A percentile compares a stretch with the other conserved stretches of the same genome.
These are phyloP conservation scores for Erythrolamprus reginae DNA, from an alignment of 2,113 vertebrate genomes.

Conservation along the genomic window DNA sequence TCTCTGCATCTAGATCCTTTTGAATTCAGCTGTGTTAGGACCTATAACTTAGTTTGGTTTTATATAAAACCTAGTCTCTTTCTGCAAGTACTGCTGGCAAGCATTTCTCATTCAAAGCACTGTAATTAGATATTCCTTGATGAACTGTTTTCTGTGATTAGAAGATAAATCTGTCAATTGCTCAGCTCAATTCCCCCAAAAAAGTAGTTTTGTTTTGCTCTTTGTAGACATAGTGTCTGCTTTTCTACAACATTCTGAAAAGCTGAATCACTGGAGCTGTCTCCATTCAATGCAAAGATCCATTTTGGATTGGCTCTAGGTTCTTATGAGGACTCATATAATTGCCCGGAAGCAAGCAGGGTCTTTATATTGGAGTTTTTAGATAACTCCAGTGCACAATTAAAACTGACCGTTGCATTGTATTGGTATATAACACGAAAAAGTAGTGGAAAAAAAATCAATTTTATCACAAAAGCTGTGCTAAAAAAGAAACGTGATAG, in stretches of 20 bases:
- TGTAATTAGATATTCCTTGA: not conserved
- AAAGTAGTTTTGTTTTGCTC: not conserved
- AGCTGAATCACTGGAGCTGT: not conserved
- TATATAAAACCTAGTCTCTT: not conserved
- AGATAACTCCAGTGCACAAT: not conserved
- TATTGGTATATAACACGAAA: not conserved
- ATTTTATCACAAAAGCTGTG: not conserved
- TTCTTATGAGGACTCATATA: not conserved
- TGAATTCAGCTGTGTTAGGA: not conserved
- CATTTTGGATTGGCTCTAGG: not conserved
- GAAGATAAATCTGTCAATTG: not conserved
- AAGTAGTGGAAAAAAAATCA: not conserved
- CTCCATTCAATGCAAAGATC: not conserved
- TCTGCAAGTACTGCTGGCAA: not conserved
- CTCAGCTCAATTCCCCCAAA: not conserved
- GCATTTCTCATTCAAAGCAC: not conserved
- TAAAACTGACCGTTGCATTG: not conserved
- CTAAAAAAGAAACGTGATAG: not conserved
- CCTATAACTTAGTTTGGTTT: not conserved
- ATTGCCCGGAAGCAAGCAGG: not conserved
- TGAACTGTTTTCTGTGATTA: not conserved
- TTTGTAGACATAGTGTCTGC: not conserved
- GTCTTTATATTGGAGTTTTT: too few relatives aligned
- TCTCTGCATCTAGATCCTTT: not conserved
- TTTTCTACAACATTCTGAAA: not conserved